Evolutionary conservation across 2,113 vertebrate species (phyloP), one percentile per base, ranked within the genome.

Genomic region (Thinocorus orbignyianus): DNA sequence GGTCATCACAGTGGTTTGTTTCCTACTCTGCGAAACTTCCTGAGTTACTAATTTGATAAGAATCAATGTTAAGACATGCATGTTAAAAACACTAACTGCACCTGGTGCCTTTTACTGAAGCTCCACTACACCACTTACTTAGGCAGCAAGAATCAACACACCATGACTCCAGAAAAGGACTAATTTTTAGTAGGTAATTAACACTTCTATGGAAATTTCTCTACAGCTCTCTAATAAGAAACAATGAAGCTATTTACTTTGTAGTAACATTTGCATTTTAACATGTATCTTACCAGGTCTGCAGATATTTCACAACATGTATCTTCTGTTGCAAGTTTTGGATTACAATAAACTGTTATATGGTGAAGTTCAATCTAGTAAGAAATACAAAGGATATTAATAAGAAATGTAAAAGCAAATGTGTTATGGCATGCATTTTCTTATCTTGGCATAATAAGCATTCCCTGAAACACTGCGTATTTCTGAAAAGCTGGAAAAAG

Each of bases 321-420:
- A 96, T 99, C 98, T 97, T 98, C 98, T 88, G 98, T 93, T 58
- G 98, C 97, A 96, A 98, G 72, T 72, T 98, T 98, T 66, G 99
- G 98, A 96, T 98, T 98, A 97, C 99, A 99, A 98, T 99, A 99
- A 96, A 99, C 93, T 73, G 98, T 95, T 95, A 99, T 87, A 66
- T 97, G 98, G 54, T 98, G 99, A 96, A 99, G 97, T 98, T 99
- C 99, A 97, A 99, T 98, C 99, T 99, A 97, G 96, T 92, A 94
- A 96, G 92, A 95, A 93, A 97, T 66, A 66, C 12, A 94, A 41
- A 30, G 91, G 49, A 42, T 71, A 91, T 88, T 25, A 71, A 80
- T 44, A 76, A 1, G 6, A 72, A 25, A 68, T 23, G 6, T 51
- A 76, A 88, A 86, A 83, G 81, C 37, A 14, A 23, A 62, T 10